phyloP scores from a whole-genome alignment of 2,888 invertebrate species.

The Calephelis perditalis region DNA sequence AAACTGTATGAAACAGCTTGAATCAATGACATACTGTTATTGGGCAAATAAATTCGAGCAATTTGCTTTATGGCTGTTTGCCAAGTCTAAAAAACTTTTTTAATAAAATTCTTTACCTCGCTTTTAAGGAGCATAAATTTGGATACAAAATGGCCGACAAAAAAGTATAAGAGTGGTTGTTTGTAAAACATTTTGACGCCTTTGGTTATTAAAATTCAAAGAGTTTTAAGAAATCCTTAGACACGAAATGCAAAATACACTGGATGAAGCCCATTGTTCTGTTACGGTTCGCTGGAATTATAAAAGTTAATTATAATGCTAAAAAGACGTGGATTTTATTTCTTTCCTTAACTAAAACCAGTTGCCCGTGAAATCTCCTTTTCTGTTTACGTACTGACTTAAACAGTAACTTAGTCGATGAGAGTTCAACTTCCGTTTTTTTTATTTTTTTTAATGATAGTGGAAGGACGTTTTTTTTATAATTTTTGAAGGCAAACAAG shows the following conservation, averaged over 20 bases:
- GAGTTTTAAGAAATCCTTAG: conserved; percentile 16
- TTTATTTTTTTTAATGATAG: too few species aligned
- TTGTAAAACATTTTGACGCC: conserved; percentile 35
- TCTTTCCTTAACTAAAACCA: neutral
- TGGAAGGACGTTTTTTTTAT: too few species aligned
- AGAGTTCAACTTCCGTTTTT: too few species aligned
- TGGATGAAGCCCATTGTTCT: neutral
- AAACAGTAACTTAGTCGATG: too few species aligned
- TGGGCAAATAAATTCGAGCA: conserved; percentile 35
- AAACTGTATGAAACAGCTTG: conserved; percentile 16
- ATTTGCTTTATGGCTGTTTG: conserved; percentile 35
- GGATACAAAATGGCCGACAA: conserved; percentile 47
- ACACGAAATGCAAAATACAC: neutral
- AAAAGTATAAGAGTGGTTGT: conserved; percentile 37
- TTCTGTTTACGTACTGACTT: too few species aligned
- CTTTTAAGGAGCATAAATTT: conserved; percentile 52
- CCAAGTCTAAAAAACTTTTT: conserved; percentile 52
- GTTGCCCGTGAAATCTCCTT: too few species aligned
- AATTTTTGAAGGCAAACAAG: too few species aligned
- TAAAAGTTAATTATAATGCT: conserved; percentile 7
- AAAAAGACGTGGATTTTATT: neutral
- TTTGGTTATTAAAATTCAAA: conserved; percentile 10
- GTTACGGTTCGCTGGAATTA: conserved; percentile 1
- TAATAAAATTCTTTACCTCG: conserved; percentile 57
- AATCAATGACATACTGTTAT: conserved; percentile 29